phyloP scores from a whole-genome alignment of 37 sponge, comb jelly and placozoan genomes.

The Axinella damicornis region DNA sequence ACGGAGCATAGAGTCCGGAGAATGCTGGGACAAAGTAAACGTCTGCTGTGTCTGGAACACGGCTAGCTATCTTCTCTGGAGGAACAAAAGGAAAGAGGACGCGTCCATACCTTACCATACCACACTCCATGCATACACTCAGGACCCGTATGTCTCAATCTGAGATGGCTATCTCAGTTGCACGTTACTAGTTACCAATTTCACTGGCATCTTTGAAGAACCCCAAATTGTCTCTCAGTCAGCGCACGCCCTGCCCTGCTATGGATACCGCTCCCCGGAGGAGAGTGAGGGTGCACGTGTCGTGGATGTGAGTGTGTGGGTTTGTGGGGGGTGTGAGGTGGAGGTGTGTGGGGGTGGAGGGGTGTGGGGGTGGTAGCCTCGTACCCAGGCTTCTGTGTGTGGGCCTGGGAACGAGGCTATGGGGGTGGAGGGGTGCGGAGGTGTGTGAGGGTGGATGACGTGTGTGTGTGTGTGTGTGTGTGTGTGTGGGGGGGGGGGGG shows the following conservation, averaged over 20 bases:
- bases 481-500: too few species aligned
- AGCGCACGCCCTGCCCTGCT: slow-evolving; percentile 94
- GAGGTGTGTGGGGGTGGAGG: too few species aligned
- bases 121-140: not conserved
- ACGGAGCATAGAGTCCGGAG: slow-evolving; percentile 91
- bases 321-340: too few species aligned
- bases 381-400: too few species aligned
- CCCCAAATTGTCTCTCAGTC: slow-evolving; percentile 88
- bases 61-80: slow-evolving; percentile 64
- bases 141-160: not conserved
- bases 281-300: too few species aligned
- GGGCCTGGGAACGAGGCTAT: too few species aligned
- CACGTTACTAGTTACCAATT: slow-evolving; percentile 78
- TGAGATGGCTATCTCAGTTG: too few species aligned
- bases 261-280: slow-evolving; percentile 88
- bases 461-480: too few species aligned
- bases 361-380: too few species aligned
- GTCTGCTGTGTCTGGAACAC: slow-evolving; percentile 76
- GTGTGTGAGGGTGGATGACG: too few species aligned
- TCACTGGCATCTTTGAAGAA: slow-evolving; percentile 74
- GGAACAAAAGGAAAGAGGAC: not conserved
- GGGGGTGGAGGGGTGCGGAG: too few species aligned
- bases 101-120: not conserved
- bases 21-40: slow-evolving; percentile 97
- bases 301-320: too few species aligned